Evolutionary conservation across 2,888 invertebrate species (phyloP).

Genomic region (Calameuta idolon): DNA sequence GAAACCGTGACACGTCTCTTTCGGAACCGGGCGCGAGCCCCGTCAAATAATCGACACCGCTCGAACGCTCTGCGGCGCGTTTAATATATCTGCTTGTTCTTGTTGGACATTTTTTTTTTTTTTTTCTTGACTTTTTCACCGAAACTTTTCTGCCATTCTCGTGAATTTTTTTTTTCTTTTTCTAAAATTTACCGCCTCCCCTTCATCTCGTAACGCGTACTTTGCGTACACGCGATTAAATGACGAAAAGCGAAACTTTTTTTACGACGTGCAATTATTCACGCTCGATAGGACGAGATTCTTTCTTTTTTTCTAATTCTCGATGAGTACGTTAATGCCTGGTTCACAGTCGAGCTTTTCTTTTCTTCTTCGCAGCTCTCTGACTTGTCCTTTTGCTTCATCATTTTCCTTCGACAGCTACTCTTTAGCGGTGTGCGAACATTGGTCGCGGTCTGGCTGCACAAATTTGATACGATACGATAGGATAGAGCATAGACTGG

Average conservation of each 20-base stretch:
- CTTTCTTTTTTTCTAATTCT: neutral
- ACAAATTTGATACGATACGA: neutral
- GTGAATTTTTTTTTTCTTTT: neutral
- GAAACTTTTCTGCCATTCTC: neutral
- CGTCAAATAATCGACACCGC: neutral
- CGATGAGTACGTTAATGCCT: neutral
- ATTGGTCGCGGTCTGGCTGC: neutral
- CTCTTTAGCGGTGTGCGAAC: neutral
- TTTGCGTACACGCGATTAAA: neutral
- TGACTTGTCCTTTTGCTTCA: neutral
- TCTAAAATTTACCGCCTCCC: neutral
- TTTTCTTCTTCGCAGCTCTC: neutral
- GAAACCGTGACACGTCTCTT: constrained; percentile 60
- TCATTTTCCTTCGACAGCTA: neutral
- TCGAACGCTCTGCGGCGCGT: neutral
- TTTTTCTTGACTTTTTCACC: neutral
- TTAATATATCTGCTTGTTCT: neutral
- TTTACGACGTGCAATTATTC: neutral
- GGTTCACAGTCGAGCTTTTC: neutral
- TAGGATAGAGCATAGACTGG: neutral
- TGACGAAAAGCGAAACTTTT: neutral
- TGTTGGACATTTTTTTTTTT: neutral
- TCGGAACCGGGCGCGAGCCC: neutral
- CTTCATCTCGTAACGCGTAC: no score
- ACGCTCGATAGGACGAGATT: neutral